Evolutionary conservation across 1,140 invertebrate species (phyloP), one percentile per base, ranked within the genome.

Genomic region (Apocrypta bakeri): DNA sequence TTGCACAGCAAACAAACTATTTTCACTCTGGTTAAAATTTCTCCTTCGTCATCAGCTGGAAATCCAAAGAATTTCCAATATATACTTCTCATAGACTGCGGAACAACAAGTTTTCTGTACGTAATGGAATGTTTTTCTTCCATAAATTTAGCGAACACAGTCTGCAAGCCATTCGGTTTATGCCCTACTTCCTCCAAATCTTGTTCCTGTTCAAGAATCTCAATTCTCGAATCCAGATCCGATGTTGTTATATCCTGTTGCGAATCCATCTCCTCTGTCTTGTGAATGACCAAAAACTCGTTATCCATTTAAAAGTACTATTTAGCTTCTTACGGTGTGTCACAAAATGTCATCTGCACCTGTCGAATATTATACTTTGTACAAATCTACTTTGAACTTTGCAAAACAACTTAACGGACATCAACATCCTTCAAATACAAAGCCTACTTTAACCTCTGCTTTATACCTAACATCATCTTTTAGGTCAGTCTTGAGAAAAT

Each of bases 51-150:
- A 63, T 92, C 93, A 0, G 94, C 94, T 66, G 94, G 94, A 89
- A 95, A 95, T 21, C 94, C 94, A 88, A 94, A 95, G 86, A 93
- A 94, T 84, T 94, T 94, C 94, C 94, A 95, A 86, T 94, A 95
- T 66, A 94, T 93, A 84, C 93, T 94, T 78, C 94, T 90, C 94
- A 94, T 95, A 0, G 93, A 91, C 83, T 91, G 91, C 6, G 93
- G 93, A 12, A 94, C 93, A 11, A 94, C 93, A 7, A 94, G 85
- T 82, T 92, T 92, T 78, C 93, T 93, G 79, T 93, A 93, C 0
- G 89, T 90, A 68, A 90, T 89, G 9, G 88, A 90, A 76, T 91
- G 90, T 63, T 92, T 92, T 27, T 92, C 91, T 82, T 92, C 91
- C 85, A 92, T 88, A 84, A 92, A 87, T 88, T 91, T 92, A 0